Percentiles rank a stretch among this genome's conserved stretches.
Evolutionary conservation across 1,140 invertebrate genomes (phyloP).

Genomic region (Temnothorax nylanderi): DNA sequence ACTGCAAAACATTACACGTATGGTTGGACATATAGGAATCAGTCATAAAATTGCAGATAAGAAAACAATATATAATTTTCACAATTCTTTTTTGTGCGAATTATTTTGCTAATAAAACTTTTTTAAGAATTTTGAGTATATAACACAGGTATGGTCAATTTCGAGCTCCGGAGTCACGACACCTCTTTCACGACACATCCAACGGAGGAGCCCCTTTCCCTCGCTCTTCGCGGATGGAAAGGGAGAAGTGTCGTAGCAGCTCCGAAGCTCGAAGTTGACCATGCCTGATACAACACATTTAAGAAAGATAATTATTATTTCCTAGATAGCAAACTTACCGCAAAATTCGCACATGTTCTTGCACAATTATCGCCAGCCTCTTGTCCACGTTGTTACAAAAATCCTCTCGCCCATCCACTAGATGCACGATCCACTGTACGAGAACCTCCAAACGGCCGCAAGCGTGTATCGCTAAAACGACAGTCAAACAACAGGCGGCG

Average conservation of each 20-base stretch:
- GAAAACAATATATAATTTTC: too few species aligned
- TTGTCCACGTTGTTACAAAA: conserved; percentile 29
- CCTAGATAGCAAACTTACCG: conserved; percentile 27
- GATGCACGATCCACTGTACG: conserved; percentile 62
- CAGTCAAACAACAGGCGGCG: conserved; percentile 68
- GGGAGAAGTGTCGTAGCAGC: too few species aligned
- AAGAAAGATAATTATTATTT: neutral
- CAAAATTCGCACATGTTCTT: conserved; percentile 71
- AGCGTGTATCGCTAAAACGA: conserved; percentile 74
- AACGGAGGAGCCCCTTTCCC: too few species aligned
- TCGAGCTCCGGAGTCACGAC: too few species aligned
- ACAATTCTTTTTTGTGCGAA: too few species aligned
- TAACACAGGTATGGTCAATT: too few species aligned
- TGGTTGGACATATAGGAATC: neutral
- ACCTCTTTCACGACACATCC: too few species aligned
- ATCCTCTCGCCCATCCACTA: conserved; percentile 51
- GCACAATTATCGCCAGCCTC: conserved; percentile 72
- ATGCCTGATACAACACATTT: neutral
- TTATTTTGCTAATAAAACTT: too few species aligned
- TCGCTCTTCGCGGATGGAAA: too few species aligned
- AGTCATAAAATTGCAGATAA: too few species aligned
- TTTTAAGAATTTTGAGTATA: neutral
- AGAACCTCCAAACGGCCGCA: conserved; percentile 76
- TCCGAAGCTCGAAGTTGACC: too few species aligned
- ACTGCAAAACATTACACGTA: conserved; percentile 42